Conservation (phyloP, 2,113 vertebrate genomes). For the Oreotrochilus melanogaster region DNA sequence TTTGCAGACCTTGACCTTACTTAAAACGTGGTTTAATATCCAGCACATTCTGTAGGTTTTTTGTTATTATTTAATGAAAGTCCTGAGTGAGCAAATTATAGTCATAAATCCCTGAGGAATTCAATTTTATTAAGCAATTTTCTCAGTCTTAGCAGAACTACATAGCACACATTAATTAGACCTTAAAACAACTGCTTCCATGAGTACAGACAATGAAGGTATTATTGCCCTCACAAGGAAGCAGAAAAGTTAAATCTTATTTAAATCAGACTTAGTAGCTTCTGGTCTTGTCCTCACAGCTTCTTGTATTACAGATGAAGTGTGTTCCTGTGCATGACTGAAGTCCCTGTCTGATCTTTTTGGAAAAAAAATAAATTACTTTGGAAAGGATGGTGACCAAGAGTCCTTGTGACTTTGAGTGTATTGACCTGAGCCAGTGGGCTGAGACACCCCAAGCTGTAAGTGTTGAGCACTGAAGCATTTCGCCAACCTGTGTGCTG, state of each 20-base stretch:
- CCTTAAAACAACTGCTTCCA: neutral
- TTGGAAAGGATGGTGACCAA: neutral
- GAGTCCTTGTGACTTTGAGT: neutral
- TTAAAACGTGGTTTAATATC: neutral
- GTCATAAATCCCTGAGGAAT: neutral
- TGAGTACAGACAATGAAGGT: neutral
- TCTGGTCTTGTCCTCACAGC: neutral
- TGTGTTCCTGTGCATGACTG: neutral
- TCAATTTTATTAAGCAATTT: neutral
- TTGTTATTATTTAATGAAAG: neutral
- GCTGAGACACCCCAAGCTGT: neutral
- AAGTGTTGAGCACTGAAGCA: neutral
- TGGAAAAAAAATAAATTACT: neutral
- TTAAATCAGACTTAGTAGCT: neutral
- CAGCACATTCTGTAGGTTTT: neutral
- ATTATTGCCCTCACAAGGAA: neutral
- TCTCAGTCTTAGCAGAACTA: neutral
- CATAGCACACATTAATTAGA: neutral
- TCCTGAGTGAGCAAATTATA: neutral
- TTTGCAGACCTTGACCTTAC: neutral
- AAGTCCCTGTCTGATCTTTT: neutral
- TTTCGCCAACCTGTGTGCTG: neutral
- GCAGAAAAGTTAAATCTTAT: neutral
- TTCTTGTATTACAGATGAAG: neutral
- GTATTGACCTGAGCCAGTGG: fast-evolving